These are phyloP conservation scores for Gracilinanus agilis DNA, from an alignment of 2,113 vertebrate species.

Conservation along the genomic window DNA sequence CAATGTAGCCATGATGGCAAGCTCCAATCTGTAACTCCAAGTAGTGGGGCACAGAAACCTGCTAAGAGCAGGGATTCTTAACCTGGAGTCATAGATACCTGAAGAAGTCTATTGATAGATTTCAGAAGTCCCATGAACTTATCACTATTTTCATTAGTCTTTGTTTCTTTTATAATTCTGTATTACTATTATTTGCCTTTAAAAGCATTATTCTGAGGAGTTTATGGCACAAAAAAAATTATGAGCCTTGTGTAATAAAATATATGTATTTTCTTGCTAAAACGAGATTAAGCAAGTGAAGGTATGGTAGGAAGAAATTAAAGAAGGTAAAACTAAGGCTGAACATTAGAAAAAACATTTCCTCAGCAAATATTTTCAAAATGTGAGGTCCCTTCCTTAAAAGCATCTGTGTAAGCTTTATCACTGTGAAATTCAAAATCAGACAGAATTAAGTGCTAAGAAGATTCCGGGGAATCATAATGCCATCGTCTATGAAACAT, in stretches of 20 bases:
- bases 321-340: background rate
- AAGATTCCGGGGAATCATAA: background rate
- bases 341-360: slow-evolving; percentile 11
- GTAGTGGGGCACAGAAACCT: background rate
- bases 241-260: background rate
- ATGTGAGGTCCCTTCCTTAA: background rate
- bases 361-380: background rate
- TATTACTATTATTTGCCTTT: background rate
- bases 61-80: background rate
- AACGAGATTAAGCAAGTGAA: background rate
- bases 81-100: background rate
- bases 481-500: background rate
- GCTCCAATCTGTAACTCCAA: background rate
- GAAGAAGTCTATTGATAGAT: background rate
- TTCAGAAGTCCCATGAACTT: background rate
- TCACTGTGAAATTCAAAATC: slow-evolving; percentile 25
- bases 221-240: background rate
- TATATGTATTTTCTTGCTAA: slow-evolving; percentile 1
- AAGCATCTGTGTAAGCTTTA: background rate
- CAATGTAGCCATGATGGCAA: background rate
- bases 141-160: background rate
- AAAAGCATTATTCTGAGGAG: background rate
- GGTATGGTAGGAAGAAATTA: slow-evolving; percentile 8
- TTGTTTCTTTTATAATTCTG: background rate
- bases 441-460: background rate